A percentile compares a stretch with the other conserved stretches of the same genome.
phyloP scores from a whole-genome alignment of 2,888 invertebrate genomes.

The Aphodius granarius region DNA sequence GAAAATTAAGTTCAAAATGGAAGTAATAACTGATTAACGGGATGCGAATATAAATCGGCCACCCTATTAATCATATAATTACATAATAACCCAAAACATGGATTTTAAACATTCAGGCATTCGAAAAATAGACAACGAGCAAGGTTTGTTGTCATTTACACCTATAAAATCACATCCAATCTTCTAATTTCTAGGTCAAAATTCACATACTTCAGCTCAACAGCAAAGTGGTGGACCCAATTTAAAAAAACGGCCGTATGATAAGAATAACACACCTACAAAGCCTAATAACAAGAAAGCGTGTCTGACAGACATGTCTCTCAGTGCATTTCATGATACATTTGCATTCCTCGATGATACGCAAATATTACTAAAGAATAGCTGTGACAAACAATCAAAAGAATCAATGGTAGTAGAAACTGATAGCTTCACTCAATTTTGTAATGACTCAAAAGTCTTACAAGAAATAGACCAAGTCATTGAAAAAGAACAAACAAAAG shows the following conservation, averaged over 20 bases:
- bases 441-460: conserved; percentile 40
- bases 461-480: conserved; percentile 39
- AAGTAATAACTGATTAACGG: no score
- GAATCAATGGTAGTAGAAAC: not conserved
- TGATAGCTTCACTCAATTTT: conserved; percentile 38
- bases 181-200: not conserved
- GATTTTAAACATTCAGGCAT: not conserved
- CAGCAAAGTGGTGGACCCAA: no score
- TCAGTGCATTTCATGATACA: conserved; percentile 17
- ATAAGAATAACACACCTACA: not conserved
- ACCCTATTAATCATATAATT: not conserved
- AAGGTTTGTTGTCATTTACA: not conserved
- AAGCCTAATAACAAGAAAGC: not conserved
- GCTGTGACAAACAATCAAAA: not conserved
- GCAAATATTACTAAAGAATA: conserved; percentile 20
- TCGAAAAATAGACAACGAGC: not conserved
- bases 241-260: not conserved
- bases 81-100: not conserved
- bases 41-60: no score
- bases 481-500: conserved; percentile 3
- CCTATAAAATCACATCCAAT: not conserved
- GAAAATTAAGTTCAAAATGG: no score
- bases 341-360: conserved; percentile 24
- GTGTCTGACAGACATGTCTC: not conserved
- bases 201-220: no score